phyloP scores from a whole-genome alignment of 2,113 vertebrate genomes.

The Psittacula cyanocephala region DNA sequence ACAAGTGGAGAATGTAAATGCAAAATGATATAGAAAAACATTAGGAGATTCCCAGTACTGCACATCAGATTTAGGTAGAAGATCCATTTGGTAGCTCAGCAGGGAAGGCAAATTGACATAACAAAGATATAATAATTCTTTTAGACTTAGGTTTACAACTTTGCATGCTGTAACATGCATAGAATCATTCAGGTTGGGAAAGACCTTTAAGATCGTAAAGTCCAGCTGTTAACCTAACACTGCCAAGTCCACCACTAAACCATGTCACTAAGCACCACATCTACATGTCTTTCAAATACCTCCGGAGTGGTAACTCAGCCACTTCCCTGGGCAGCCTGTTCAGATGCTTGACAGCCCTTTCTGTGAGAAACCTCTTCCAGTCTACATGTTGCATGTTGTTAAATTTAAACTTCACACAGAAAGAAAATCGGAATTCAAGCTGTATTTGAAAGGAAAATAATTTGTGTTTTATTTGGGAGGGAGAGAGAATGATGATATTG shows the following conservation, averaged over 20 bases:
- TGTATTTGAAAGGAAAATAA: background rate
- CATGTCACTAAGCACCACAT: background rate
- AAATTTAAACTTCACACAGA: background rate
- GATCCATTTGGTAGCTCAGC: background rate
- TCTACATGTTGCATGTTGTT: background rate
- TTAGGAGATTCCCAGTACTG: background rate
- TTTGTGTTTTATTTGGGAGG: background rate
- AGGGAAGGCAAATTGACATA: background rate
- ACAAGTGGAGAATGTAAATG: background rate
- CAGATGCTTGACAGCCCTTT: background rate
- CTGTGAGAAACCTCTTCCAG: background rate
- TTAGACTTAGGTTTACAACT: background rate
- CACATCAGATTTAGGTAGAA: background rate
- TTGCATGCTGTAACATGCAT: background rate
- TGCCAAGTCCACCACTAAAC: background rate
- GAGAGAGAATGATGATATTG: background rate
- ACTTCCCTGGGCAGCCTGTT: background rate
- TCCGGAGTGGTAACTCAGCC: background rate
- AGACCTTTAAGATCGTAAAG: background rate
- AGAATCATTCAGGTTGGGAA: background rate
- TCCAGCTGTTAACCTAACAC: background rate
- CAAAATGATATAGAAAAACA: background rate
- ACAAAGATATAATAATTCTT: background rate
- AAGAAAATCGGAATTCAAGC: background rate
- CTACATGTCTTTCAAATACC: background rate